Evolutionary conservation across 2,888 invertebrate genomes (phyloP).

Genomic region (Furcula furcula): DNA sequence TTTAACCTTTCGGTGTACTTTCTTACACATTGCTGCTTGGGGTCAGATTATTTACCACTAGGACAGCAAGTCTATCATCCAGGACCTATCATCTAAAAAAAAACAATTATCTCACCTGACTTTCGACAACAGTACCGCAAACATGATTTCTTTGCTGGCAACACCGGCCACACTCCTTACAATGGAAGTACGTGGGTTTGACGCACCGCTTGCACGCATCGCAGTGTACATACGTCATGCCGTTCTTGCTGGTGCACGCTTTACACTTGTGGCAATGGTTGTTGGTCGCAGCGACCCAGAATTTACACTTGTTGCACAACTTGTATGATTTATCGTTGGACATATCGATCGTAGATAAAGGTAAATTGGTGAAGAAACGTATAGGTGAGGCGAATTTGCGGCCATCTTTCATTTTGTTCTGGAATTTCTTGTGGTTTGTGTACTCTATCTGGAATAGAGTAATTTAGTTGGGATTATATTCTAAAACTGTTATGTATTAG

Average conservation of each 20-base stretch:
- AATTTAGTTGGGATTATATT: background rate
- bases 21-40: too few species aligned
- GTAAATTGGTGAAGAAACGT: slow-evolving; percentile 92
- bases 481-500: too few species aligned
- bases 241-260: slow-evolving; percentile 73
- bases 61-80: too few species aligned
- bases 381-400: slow-evolving; percentile 91
- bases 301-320: slow-evolving; percentile 87
- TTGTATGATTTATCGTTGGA: slow-evolving; percentile 85
- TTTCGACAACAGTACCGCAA: slow-evolving; percentile 59
- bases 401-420: slow-evolving; percentile 82
- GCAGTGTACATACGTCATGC: slow-evolving; percentile 90
- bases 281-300: slow-evolving; percentile 80
- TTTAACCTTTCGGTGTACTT: too few species aligned
- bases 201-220: slow-evolving; percentile 89
- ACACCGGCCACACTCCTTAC: slow-evolving; percentile 86
- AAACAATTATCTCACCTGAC: slow-evolving; percentile 56
- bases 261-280: slow-evolving; percentile 67
- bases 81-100: background rate
- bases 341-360: slow-evolving; percentile 69
- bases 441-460: slow-evolving; percentile 85
- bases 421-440: slow-evolving; percentile 88
- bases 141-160: slow-evolving; percentile 58
- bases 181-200: slow-evolving; percentile 92
- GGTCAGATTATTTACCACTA: too few species aligned